phyloP scores from a whole-genome alignment of 1,140 invertebrate genomes.

The Listronotus bonariensis region DNA sequence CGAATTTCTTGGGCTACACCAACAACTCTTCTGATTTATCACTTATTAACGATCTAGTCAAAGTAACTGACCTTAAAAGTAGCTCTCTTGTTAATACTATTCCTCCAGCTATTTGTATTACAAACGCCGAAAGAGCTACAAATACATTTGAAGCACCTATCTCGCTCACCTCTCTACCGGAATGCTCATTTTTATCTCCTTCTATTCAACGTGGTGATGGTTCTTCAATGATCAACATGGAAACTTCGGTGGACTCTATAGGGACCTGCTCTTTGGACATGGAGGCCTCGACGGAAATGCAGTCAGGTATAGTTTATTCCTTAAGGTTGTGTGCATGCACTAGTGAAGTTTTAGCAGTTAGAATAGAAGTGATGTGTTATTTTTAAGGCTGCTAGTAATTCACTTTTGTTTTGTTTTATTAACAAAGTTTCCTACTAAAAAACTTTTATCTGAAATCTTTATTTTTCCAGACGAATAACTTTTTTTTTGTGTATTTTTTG shows the following conservation, averaged over 20 bases:
- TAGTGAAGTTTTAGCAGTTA: conserved; percentile 9
- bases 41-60: not conserved
- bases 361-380: not conserved
- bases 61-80: not conserved
- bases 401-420: no score
- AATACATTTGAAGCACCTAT: not conserved
- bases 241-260: conserved; percentile 73
- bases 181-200: conserved; percentile 13
- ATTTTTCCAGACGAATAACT: no score
- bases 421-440: no score
- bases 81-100: no score
- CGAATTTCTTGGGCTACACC: conserved; percentile 10
- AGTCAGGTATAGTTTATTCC: conserved; percentile 67
- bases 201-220: not conserved
- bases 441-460: no score
- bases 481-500: no score
- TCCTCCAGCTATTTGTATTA: no score
- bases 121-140: not conserved
- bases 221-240: conserved; percentile 57
- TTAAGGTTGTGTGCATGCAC: conserved; percentile 34
- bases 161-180: not conserved
- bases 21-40: not conserved
- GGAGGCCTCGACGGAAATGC: conserved; percentile 71
- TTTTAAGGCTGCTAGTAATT: not conserved
- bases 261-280: conserved; percentile 83